These are phyloP conservation scores for Esperia sulphurella DNA, from an alignment of 2,888 invertebrate genomes.

Conservation along the genomic window DNA sequence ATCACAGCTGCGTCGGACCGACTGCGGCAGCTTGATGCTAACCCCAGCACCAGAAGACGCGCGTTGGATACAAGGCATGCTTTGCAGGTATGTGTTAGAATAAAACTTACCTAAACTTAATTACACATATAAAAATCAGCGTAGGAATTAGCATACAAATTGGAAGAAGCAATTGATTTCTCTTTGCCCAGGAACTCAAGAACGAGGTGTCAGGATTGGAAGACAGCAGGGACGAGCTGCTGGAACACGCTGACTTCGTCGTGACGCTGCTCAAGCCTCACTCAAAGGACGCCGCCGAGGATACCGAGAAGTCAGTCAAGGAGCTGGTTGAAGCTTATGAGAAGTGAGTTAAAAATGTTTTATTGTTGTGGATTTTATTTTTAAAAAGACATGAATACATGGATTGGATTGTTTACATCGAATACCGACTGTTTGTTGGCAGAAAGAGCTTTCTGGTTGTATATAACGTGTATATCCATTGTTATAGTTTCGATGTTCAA, in stretches of 20 bases:
- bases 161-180: background rate
- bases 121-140: too few species aligned
- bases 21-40: constrained; percentile 86
- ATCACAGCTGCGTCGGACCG: constrained; percentile 86
- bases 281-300: constrained; percentile 82
- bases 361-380: too few species aligned
- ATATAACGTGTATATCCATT: too few species aligned
- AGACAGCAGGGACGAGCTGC: constrained; percentile 83
- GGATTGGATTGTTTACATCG: too few species aligned
- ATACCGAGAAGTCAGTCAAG: constrained; percentile 83
- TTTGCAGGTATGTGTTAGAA: constrained; percentile 77
- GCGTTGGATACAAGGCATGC: constrained; percentile 85
- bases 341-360: constrained; percentile 62
- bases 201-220: constrained; percentile 85
- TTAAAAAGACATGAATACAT: too few species aligned
- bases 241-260: constrained; percentile 84
- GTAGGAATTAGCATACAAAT: too few species aligned
- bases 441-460: too few species aligned
- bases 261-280: constrained; percentile 84
- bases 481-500: too few species aligned
- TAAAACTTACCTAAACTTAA: too few species aligned
- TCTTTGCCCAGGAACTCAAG: constrained; percentile 82
- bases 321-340: constrained; percentile 84
- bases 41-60: constrained; percentile 86
- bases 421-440: too few species aligned